Evolutionary conservation across 2,888 invertebrate genomes (phyloP).

Genomic region (Scaptomyza flava): DNA sequence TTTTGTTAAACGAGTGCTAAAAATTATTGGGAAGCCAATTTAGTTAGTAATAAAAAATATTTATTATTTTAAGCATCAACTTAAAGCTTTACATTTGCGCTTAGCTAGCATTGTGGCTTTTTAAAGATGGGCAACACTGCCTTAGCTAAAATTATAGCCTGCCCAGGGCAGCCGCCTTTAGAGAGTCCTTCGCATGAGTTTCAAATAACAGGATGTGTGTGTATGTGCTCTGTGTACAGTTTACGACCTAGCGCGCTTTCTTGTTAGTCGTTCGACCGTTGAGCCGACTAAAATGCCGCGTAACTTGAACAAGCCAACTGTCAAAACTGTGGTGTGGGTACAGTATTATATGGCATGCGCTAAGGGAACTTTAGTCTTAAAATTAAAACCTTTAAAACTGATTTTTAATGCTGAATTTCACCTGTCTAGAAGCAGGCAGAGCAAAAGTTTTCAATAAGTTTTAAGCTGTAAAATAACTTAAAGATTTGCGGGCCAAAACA

Average conservation of each 20-base stretch:
- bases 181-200: constrained; percentile 46
- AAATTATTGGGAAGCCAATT: no score
- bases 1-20: no score
- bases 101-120: no score
- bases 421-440: no score
- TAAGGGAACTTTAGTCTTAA: not conserved
- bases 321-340: constrained; percentile 3
- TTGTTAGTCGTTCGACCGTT: constrained; percentile 53
- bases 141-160: not conserved
- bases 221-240: constrained; percentile 24
- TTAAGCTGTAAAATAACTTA: not conserved
- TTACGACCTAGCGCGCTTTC: constrained; percentile 39
- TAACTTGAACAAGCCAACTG: constrained; percentile 18
- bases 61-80: no score
- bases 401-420: not conserved
- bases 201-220: constrained; percentile 24
- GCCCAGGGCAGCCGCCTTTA: constrained; percentile 23
- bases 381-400: not conserved
- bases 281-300: constrained; percentile 12
- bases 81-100: no score
- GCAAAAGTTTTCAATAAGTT: no score
- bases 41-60: no score
- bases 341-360: constrained; percentile 9
- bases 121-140: not conserved
- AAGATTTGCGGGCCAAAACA: no score